Evolutionary conservation across 2,797 vertebrate genomes (phyloP), one percentile per base, ranked within the genome.

Genomic region (Nyctalus aviator): DNA sequence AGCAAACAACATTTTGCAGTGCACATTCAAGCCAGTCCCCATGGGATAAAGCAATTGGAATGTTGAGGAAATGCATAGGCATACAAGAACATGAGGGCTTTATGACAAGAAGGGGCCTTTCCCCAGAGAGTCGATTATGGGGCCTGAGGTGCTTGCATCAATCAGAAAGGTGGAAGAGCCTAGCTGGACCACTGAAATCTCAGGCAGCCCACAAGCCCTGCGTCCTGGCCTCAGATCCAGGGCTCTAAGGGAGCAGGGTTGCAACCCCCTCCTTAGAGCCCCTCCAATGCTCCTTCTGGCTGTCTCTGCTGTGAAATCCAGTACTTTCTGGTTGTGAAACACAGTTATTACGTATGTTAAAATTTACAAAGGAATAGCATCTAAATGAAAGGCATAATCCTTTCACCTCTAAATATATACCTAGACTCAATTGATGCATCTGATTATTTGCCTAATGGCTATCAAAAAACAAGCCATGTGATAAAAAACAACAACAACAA

Each of bases 131-230:
- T 64, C 17, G 8, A 0, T 37, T 9, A 30, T 21, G 57, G 41
- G 30, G 1, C 5, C 48, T n/a, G 13, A 23, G 7, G n/a, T 57
- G 8, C 10, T 20, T 35, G 21, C 9, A 13, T 7, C 11, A 46
- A 53, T 11, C n/a, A 55, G 41, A 92, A 83, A 37, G 35, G 25
- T 15, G 18, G 20, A 18, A 23, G 17, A 37, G 32, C 13, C 41
- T 18, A 46, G 9, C 6, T 25, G 30, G 7, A n/a, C n/a, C 53
- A 18, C 5, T 1, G 8, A 71, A 41, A 30, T 55, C 72, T 15
- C 44, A 14, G 41, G 17, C 11, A 9, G 35, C 37, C 62, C 1
- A 5, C 0, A 0, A 62, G 0, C 14, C 37, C 14, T 62, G 1
- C 71, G 44, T 2, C 25, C 8, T 32, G 1, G n/a, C 23, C 27